Base-by-base conservation (phyloP, 2,113 vertebrate species). In the Alligator sinensis region DNA sequence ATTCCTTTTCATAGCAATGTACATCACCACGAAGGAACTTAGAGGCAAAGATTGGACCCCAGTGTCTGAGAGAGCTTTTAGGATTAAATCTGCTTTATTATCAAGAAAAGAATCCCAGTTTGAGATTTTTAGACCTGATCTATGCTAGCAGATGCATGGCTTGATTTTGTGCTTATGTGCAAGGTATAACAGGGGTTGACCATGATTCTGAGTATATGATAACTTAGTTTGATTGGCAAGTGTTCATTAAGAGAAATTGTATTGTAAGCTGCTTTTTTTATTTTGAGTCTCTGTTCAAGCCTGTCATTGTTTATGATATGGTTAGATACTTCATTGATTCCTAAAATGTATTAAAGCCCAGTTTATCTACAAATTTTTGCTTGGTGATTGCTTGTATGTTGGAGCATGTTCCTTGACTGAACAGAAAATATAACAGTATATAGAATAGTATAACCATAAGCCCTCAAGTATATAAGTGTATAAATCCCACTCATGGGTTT, bases 401-500 rank as follows among this genome's bases (percentile, higher is more conserved):
- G 91, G 86, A 77, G 77, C 47, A n/a, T 78, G 81, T 91, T 93
- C 81, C 70, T n/a, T 74, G 34, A 14, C 22, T 21, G 38, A 38
- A 72, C 19, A 38, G 66, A 72, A 24, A 38, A 34, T 47, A 47
- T 8, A 47, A 47, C 47, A 47, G 47, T 47, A 47, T 47, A 47
- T 47, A 47, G 47, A 47, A 47, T 74, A 12, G 70, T 22, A 74
- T 22, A 21, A 19, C 47, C 30, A 72, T 9, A 72, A 47, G 22
- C 34, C 70, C 47, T 66, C 64, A n/a, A n/a, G 27, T 64, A 27
- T 72, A 30, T 38, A 34, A 72, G 5, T 90, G 47, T 47, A 47
- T 47, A 93, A 85, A 93, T 70, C 70, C 25, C 54, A 70, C 77
- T 93, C 75, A 84, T 2, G 5, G 80, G 83, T 91, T 95, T 95